Evolutionary conservation across 1,140 invertebrate genomes (phyloP).

Genomic region (Drosophila aff.): DNA sequence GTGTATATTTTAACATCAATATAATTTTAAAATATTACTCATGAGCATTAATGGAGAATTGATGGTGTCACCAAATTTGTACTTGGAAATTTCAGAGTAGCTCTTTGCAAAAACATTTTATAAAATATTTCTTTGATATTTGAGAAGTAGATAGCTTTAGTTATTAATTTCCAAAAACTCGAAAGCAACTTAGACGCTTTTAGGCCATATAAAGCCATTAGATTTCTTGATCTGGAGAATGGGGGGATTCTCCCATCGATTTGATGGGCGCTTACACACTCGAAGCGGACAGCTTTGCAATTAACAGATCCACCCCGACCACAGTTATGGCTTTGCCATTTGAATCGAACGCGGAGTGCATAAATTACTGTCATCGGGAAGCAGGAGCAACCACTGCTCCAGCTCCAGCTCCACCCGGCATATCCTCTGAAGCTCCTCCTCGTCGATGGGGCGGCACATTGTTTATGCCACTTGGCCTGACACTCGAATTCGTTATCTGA

Average conservation of each 20-base stretch:
- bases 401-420: background rate
- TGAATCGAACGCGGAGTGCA: conserved; percentile 59
- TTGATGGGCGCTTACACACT: conserved; percentile 38
- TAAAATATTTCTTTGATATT: background rate
- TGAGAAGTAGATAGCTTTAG: background rate
- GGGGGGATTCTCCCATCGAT: background rate
- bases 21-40: background rate
- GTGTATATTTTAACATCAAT: too few relatives aligned
- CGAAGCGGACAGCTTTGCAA: conserved; percentile 56
- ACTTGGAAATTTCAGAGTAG: background rate
- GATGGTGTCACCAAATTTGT: background rate
- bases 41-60: background rate
- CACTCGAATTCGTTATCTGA: conserved; percentile 80
- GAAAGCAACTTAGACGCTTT: background rate
- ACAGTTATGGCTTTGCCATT: conserved; percentile 53
- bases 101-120: background rate
- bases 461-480: conserved; percentile 75
- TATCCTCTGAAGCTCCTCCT: conserved; percentile 7
- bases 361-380: conserved; percentile 67
- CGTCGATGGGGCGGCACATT: conserved; percentile 52
- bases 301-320: conserved; percentile 57
- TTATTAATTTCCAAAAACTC: background rate
- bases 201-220: background rate
- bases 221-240: background rate
- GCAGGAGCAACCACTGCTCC: conserved; percentile 24